Percentiles rank a stretch among this genome's conserved stretches.
Evolutionary conservation across 2,888 invertebrate genomes (phyloP).

Genomic region (Drosophila prolongata): DNA sequence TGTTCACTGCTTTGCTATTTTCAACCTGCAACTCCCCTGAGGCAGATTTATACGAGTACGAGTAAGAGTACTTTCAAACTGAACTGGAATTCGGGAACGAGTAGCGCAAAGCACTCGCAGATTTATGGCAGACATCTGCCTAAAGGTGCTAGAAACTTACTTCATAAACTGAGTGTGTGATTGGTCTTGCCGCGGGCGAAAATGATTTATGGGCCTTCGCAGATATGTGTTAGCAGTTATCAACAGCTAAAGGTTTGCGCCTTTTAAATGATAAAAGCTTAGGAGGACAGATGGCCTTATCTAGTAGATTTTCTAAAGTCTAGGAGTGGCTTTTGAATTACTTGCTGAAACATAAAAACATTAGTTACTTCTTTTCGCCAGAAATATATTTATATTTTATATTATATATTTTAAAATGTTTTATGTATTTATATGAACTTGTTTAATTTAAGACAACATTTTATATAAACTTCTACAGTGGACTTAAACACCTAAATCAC

Average conservation of each 20-base stretch:
- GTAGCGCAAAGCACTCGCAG: constrained; percentile 38
- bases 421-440: too few species aligned
- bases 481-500: too few species aligned
- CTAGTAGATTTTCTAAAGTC: not conserved
- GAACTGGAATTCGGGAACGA: constrained; percentile 18
- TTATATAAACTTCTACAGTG: too few species aligned
- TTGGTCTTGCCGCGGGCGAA: constrained; percentile 23
- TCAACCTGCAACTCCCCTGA: constrained; percentile 16
- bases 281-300: not conserved
- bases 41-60: constrained; percentile 18
- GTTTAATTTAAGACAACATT: too few species aligned
- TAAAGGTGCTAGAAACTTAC: constrained; percentile 43
- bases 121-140: constrained; percentile 60
- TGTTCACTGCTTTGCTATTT: constrained; percentile 19
- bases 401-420: too few species aligned
- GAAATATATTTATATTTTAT: too few species aligned
- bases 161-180: constrained; percentile 45
- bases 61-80: constrained; percentile 2
- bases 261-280: constrained; percentile 14
- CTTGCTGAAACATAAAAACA: too few species aligned
- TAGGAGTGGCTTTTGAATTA: too few species aligned
- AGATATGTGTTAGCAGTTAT: constrained; percentile 34
- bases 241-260: constrained; percentile 19
- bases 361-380: too few species aligned
- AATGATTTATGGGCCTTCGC: constrained; percentile 23